Percentiles rank a stretch among this genome's conserved stretches.
Evolutionary conservation across 2,888 invertebrate genomes (phyloP).

Genomic region (Drosophila setosimentum): DNA sequence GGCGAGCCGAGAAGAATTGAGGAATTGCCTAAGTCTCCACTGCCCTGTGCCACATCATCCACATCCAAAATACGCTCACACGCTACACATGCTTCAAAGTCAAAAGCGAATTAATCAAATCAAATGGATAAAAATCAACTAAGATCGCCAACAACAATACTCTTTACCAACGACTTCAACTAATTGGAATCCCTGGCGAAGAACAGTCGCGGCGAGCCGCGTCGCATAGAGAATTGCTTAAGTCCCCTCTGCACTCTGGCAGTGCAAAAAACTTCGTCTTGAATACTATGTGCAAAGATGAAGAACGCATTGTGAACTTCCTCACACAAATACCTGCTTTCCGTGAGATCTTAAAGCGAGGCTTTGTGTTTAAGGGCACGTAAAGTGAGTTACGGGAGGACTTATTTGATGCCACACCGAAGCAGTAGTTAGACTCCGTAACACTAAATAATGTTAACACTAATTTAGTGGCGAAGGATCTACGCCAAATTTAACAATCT

Average conservation of each 20-base stretch:
- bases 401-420: no score
- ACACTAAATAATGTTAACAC: neutral
- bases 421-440: neutral
- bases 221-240: constrained; percentile 17
- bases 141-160: neutral
- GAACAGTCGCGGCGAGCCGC: constrained; percentile 9
- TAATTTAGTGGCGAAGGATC: neutral
- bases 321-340: constrained; percentile 24
- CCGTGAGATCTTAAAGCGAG: constrained; percentile 10
- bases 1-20: constrained; percentile 21
- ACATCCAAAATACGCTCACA: neutral
- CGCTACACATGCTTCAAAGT: neutral
- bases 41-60: constrained; percentile 2
- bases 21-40: constrained; percentile 26
- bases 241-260: constrained; percentile 20
- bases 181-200: constrained; percentile 1
- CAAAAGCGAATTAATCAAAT: neutral
- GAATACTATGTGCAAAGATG: neutral
- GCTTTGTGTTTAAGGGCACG: constrained; percentile 14
- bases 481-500: neutral
- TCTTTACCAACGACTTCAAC: neutral
- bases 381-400: neutral
- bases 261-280: neutral
- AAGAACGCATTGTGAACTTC: constrained; percentile 24
- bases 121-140: neutral